phyloP scores from a whole-genome alignment of 2,797 vertebrate species.

The Apodemus agrarius region DNA sequence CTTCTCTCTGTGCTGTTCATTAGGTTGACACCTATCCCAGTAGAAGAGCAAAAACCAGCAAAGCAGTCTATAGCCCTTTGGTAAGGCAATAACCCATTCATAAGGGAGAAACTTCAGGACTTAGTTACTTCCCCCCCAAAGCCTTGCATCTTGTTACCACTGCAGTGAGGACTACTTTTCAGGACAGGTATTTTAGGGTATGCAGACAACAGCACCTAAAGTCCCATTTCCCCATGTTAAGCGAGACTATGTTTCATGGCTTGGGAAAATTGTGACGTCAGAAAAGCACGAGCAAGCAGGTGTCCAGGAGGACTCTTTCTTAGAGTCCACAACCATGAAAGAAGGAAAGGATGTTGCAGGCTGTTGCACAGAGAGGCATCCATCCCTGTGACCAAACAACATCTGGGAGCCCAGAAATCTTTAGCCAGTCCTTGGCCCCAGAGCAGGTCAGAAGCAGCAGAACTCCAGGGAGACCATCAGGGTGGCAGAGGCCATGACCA shows the following conservation, averaged over 20 bases:
- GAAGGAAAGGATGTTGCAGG: neutral
- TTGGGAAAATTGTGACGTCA: neutral
- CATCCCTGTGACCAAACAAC: neutral
- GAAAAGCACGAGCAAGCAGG: neutral
- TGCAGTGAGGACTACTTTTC: neutral
- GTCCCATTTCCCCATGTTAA: neutral
- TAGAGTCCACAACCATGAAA: neutral
- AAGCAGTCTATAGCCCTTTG: neutral
- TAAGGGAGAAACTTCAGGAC: neutral
- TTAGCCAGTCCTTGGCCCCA: neutral
- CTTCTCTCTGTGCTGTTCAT: neutral
- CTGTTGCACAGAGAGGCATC: neutral
- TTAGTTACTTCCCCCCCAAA: neutral
- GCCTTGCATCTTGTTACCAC: neutral
- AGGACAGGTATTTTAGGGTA: neutral
- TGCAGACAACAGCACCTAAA: neutral
- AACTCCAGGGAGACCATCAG: neutral
- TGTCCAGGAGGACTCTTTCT: neutral
- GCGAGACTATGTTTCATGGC: neutral
- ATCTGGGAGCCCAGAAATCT: neutral
- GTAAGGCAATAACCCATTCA: neutral
- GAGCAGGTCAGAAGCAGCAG: neutral
- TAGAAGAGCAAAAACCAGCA: neutral
- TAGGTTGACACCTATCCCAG: neutral
- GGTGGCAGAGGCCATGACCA: neutral